Conservation (phyloP, 2,888 invertebrate genomes). For the Dasysyrphus albostriatus region DNA sequence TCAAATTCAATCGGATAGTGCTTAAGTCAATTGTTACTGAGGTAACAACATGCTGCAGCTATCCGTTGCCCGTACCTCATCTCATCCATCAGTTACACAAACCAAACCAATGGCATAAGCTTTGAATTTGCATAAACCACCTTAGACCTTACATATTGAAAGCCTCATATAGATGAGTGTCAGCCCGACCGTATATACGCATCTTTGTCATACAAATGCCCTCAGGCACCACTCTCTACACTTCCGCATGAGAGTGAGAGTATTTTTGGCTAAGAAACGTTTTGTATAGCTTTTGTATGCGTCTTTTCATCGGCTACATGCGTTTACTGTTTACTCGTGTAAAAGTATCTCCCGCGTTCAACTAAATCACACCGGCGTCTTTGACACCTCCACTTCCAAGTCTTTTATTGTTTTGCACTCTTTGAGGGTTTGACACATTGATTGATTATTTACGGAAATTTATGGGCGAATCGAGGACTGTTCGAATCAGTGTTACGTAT, state of each 20-base stretch:
- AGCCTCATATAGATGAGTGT: conserved; percentile 23
- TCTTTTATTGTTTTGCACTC: conserved; percentile 24
- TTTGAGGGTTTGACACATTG: conserved; percentile 64
- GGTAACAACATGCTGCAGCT: conserved; percentile 34
- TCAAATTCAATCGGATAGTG: conserved; percentile 52
- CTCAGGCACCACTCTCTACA: neutral
- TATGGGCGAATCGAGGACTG: conserved; percentile 44
- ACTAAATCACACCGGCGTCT: neutral
- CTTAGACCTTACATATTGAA: conserved; percentile 37
- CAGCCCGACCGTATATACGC: neutral
- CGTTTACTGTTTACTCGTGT: conserved; percentile 17
- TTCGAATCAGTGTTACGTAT: conserved; percentile 40
- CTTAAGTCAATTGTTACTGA: conserved; percentile 16
- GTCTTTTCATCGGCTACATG: conserved; percentile 19
- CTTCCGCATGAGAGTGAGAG: conserved; percentile 1
- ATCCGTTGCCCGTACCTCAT: conserved; percentile 18
- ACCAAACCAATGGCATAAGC: conserved; percentile 31
- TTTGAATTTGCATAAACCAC: conserved; percentile 61
- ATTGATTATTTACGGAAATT: conserved; percentile 67
- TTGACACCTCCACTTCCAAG: conserved; percentile 26
- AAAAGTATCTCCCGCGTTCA: neutral
- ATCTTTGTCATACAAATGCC: conserved; percentile 71
- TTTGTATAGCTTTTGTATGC: neutral
- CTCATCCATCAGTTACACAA: conserved; percentile 14
- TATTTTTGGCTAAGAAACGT: neutral